phyloP scores from a whole-genome alignment of 2,797 vertebrate species.

The Coregonus suidteri region DNA sequence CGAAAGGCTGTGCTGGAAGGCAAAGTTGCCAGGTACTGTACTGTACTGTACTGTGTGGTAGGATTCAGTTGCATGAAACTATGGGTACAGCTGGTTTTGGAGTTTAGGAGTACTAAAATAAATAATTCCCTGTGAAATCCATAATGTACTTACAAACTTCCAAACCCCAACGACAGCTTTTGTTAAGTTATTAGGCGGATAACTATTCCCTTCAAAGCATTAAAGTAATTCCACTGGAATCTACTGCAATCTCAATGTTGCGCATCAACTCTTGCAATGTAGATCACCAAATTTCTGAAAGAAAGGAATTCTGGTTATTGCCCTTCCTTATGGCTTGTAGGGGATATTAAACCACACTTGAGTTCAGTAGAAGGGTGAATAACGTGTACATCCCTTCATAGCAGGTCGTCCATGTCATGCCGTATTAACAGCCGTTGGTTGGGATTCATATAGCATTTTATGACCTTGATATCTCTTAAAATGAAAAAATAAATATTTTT shows the following conservation, averaged over 20 bases:
- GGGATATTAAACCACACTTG: slow-evolving; percentile 14
- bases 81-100: slow-evolving; percentile 28
- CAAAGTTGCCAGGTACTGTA: slow-evolving; percentile 41
- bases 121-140: neutral
- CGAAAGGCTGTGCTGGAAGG: slow-evolving; percentile 30
- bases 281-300: slow-evolving; percentile 10
- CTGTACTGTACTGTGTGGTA: neutral
- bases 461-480: slow-evolving; percentile 43
- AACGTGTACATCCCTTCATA: slow-evolving; percentile 24
- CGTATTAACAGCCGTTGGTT: slow-evolving; percentile 16
- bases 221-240: slow-evolving; percentile 5
- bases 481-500: slow-evolving; percentile 35
- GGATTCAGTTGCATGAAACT: neutral
- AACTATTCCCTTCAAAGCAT: neutral
- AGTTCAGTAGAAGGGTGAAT: neutral
- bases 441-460: slow-evolving; percentile 34
- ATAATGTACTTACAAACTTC: neutral
- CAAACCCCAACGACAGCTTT: neutral
- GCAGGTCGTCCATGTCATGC: neutral
- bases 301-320: slow-evolving; percentile 27
- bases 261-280: neutral
- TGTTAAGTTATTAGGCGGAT: neutral
- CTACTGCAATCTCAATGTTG: slow-evolving; percentile 8
- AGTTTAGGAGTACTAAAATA: slow-evolving; percentile 11
- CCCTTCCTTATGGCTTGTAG: slow-evolving; percentile 18